These are phyloP conservation scores for Hippocampus abdominalis DNA, from an alignment of 2,113 vertebrate species.

Conservation along the genomic window DNA sequence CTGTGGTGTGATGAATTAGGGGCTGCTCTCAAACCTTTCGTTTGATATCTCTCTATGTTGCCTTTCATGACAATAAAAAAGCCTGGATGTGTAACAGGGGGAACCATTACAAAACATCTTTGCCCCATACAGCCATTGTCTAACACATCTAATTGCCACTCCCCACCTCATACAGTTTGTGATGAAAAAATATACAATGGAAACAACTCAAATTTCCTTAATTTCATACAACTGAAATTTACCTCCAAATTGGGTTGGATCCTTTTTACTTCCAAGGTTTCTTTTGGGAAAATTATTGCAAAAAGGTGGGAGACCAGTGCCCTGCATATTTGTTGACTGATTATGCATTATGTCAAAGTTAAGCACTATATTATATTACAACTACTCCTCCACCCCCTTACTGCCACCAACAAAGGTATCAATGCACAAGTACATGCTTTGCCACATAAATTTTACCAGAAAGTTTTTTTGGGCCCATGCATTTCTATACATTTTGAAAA, in stretches of 20 bases:
- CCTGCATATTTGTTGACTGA: background rate
- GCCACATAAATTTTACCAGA: background rate
- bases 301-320: background rate
- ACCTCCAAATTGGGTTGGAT: background rate
- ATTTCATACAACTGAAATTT: too few relatives aligned
- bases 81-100: background rate
- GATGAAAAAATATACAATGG: background rate
- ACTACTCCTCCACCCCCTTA: too few relatives aligned
- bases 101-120: background rate
- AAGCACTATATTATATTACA: background rate
- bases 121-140: background rate
- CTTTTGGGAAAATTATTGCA: background rate
- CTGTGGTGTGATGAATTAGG: background rate
- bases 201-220: too few relatives aligned
- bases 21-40: background rate
- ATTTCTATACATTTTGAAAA: too few relatives aligned
- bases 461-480: too few relatives aligned
- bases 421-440: background rate
- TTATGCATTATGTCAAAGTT: background rate
- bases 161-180: background rate
- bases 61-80: background rate
- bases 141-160: background rate
- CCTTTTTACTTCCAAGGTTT: background rate
- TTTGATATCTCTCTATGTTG: background rate
- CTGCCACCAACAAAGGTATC: background rate